These are phyloP conservation scores for Pocota personata DNA, from an alignment of 2,888 invertebrate species.

Conservation along the genomic window DNA sequence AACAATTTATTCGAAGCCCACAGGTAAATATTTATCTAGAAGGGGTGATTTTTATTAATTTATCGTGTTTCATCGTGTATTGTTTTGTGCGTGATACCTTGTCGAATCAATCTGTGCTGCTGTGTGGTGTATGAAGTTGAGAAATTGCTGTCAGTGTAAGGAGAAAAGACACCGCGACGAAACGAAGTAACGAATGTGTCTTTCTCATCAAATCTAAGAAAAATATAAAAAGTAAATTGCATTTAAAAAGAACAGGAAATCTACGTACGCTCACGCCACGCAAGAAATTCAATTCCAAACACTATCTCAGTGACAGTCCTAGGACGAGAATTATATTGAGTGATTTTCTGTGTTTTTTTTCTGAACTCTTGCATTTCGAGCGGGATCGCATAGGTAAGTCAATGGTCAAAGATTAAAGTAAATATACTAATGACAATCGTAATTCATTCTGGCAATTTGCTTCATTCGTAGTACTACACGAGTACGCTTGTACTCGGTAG, in stretches of 20 bases:
- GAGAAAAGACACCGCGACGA: not conserved
- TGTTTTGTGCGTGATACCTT: not conserved
- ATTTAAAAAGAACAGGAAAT: not conserved
- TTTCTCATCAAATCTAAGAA: not conserved
- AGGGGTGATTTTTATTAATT: constrained; percentile 4
- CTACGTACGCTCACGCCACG: not conserved
- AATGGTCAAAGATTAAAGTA: not conserved
- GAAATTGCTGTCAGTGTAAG: not conserved
- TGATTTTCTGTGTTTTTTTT: not conserved
- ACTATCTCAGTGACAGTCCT: not conserved
- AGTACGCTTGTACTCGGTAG: constrained; percentile 34
- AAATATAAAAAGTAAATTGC: not conserved
- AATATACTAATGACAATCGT: not conserved
- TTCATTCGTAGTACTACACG: not conserved
- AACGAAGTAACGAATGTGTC: constrained; percentile 9
- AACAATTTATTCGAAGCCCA: not conserved
- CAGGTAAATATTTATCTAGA: constrained; percentile 1
- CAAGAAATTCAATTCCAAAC: not conserved
- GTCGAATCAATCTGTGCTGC: not conserved
- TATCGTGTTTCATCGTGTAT: not conserved
- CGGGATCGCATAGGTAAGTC: constrained; percentile 16
- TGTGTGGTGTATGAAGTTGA: too few relatives aligned
- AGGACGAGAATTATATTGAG: not conserved
- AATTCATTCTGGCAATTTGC: not conserved
- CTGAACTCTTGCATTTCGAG: not conserved